Percentiles rank a stretch among this genome's conserved stretches.
These are phyloP conservation scores for Myotis planiceps DNA, from an alignment of 2,797 vertebrate genomes.

Conservation along the genomic window DNA sequence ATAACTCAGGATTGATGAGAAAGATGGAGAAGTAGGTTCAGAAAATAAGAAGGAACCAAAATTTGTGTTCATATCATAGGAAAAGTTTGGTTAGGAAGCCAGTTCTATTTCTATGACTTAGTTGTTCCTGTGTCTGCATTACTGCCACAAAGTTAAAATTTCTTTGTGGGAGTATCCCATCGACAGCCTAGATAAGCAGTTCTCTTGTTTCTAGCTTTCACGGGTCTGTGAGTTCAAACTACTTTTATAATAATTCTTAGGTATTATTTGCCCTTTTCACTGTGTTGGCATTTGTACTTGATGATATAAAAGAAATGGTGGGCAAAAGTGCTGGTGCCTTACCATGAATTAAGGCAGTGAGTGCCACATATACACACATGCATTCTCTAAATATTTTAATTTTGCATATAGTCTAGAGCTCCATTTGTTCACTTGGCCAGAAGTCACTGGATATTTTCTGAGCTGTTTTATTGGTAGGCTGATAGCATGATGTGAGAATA, in stretches of 20 bases:
- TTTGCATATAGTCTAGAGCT: not conserved
- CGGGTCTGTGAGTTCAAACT: not conserved
- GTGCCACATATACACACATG: not conserved
- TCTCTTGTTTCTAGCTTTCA: not conserved
- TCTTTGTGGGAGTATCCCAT: not conserved
- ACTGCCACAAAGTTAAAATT: not conserved
- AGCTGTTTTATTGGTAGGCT: not conserved
- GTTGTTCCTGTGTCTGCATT: not conserved
- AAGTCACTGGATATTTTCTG: conserved; percentile 10
- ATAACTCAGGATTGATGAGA: not conserved
- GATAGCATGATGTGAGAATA: not conserved
- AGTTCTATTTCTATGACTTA: not conserved
- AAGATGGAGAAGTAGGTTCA: not conserved
- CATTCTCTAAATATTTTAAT: not conserved
- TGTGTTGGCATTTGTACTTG: not conserved
- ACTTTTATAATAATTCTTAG: not conserved
- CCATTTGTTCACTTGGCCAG: not conserved
- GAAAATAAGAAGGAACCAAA: not conserved
- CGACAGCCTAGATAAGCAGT: not conserved
- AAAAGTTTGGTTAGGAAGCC: not conserved
- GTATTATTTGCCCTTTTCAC: not conserved
- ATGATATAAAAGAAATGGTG: not conserved
- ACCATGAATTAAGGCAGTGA: not conserved
- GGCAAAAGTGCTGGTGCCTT: not conserved
- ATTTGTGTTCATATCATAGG: not conserved